Evolutionary conservation across 2,113 vertebrate genomes (phyloP).

Genomic region (Phalacrocorax pelagicus): DNA sequence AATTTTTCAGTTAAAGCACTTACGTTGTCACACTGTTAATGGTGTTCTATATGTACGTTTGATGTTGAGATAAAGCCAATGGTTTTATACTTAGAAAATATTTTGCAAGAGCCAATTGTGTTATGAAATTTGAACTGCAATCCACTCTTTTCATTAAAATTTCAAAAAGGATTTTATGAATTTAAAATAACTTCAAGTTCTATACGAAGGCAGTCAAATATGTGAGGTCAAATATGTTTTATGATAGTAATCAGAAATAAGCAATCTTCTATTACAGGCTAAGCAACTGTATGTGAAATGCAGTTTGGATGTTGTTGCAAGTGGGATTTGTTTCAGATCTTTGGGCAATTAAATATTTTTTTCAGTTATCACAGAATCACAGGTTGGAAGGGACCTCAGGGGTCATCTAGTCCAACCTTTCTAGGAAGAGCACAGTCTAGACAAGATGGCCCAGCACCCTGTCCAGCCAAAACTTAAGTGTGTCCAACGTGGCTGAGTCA

Average conservation of each 20-base stretch:
- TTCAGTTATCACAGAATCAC: too few species aligned
- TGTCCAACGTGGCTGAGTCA: too few species aligned
- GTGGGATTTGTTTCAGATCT: not conserved
- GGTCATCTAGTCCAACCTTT: too few species aligned
- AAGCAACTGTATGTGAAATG: not conserved
- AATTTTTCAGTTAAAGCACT: not conserved
- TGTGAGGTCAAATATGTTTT: not conserved
- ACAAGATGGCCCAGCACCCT: too few species aligned
- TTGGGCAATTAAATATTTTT: not conserved
- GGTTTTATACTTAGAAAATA: not conserved
- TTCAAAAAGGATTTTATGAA: not conserved
- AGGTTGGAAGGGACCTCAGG: too few species aligned
- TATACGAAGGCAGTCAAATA: not conserved
- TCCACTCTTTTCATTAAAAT: not conserved
- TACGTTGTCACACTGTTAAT: not conserved
- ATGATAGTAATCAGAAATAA: not conserved
- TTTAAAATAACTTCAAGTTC: not conserved
- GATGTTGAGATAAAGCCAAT: not conserved
- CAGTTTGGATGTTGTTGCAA: accelerated
- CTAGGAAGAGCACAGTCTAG: too few species aligned
- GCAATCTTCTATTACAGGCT: not conserved
- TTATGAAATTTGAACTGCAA: not conserved
- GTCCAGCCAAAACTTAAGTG: too few species aligned
- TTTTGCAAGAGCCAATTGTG: not conserved
- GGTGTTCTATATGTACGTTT: not conserved